Base-by-base conservation (phyloP, 2,888 invertebrate genomes). In the Papilio protenor region DNA sequence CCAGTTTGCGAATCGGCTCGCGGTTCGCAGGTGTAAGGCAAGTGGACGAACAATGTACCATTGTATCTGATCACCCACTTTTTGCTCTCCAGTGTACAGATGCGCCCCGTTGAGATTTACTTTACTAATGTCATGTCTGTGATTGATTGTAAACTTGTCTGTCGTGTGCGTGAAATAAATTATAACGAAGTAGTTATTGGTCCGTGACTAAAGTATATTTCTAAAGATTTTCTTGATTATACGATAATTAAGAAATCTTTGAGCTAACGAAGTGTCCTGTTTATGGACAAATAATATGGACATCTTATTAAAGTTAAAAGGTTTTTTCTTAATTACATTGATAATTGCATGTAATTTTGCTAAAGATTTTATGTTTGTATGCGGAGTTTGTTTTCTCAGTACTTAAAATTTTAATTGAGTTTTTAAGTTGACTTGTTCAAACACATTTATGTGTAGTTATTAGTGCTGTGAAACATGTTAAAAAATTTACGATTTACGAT, bases 11-110 rank as follows among this genome's bases (percentile, higher is more conserved):
- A 81, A 81, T 81, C 75, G 18, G 16, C n/a, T 61, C n/a, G 86
- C 85, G 83, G 66, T 77, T 81, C 80, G 77, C 86, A 86, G 84
- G 84, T 87, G 87, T 77, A 88, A 88, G 87, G 84, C 85, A 84
- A 86, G 86, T 86, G 88, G 87, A 87, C 83, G 82, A 82, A 84
- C 86, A 83, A 84, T 79, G 78, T 89, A 83, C 87, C 81, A 84
- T 80, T 77, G 75, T 85, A 82, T 82, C 75, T 78, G 78, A 75
- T 78, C 64, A 69, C 75, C 57, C 72, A 73, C 59, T 89, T 87
- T 87, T 88, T 87, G 82, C 84, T 78, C 81, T 86, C 85, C 85
- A 86, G 85, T 83, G 73, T 81, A 82, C 71, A 81, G 79, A 84
- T 40, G 40, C 88, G 88, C 86, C 59, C 52, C 59, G 21, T 70